These are phyloP conservation scores for Festucalex cinctus DNA, from an alignment of 2,113 vertebrate species.

Conservation along the genomic window DNA sequence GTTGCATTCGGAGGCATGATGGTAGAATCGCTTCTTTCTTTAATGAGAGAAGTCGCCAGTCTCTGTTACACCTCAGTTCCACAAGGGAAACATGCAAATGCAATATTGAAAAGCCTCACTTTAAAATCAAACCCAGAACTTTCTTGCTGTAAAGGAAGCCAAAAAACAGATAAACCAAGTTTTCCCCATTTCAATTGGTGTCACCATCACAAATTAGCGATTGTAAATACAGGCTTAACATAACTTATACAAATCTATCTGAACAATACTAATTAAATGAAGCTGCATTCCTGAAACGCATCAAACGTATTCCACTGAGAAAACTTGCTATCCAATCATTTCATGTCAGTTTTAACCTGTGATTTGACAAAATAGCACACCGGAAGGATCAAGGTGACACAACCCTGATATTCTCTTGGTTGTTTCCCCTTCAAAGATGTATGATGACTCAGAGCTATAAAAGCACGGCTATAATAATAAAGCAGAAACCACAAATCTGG, in stretches of 20 bases:
- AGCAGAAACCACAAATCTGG: slow-evolving; percentile 33
- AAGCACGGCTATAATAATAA: slow-evolving; percentile 40
- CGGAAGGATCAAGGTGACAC: slow-evolving; percentile 23
- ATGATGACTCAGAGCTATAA: slow-evolving; percentile 55
- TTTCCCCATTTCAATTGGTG: too few relatives aligned
- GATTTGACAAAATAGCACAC: slow-evolving; percentile 16
- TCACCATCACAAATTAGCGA: too few relatives aligned
- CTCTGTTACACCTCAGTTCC: too few relatives aligned
- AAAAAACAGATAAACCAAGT: too few relatives aligned
- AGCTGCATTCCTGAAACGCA: background rate
- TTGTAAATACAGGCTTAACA: too few relatives aligned
- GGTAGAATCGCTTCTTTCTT: too few relatives aligned
- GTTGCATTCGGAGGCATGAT: too few relatives aligned
- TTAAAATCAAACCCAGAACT: too few relatives aligned
- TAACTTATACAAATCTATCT: background rate
- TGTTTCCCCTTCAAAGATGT: slow-evolving; percentile 35
- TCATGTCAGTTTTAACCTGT: slow-evolving; percentile 11
- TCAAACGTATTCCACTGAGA: background rate
- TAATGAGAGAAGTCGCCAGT: too few relatives aligned
- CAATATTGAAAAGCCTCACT: too few relatives aligned
- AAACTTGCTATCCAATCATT: background rate
- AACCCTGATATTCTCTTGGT: slow-evolving; percentile 19
- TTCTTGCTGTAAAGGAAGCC: too few relatives aligned
- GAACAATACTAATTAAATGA: background rate
- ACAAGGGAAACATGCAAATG: too few relatives aligned